Evolutionary conservation across 2,888 invertebrate genomes (phyloP), one percentile per base, ranked within the genome.

Genomic region (Sericinus montela): DNA sequence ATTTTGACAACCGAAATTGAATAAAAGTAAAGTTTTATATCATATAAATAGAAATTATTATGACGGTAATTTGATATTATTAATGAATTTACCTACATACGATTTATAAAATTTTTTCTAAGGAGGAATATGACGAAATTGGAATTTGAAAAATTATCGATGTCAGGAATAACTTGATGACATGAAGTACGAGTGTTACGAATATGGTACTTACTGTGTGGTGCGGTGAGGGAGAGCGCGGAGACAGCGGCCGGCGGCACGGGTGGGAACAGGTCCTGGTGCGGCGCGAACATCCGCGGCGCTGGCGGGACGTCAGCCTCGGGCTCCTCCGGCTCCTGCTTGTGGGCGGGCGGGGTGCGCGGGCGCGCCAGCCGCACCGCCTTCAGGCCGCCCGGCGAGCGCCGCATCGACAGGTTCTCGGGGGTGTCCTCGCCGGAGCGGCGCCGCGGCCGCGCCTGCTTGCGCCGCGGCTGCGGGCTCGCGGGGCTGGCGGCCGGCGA

Each of bases 201-300:
- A n/a, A n/a, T n/a, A n/a, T n/a, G n/a, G n/a, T n/a, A 93, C 92
- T 94, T 87, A 91, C 93, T 93, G 89, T 96, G 95, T 50, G 95
- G 95, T 65, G 95, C 94, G 60, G 95, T 95, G 72, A 96, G 88
- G 32, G 95, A 92, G 59, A 96, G 85, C 49, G 94, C 94, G 52
- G 94, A 92, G 60, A 94, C 91, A 34, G 94, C 92, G 40, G 93
- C 91, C 13, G 85, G 82, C 41, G 85, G 85, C 86, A 94, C 92
- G 49, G 93, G 93, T 56, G 94, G 93, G 85, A 93, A 94, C 77
- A 92, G 91, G 74, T 94, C 85, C 74, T 91, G 91, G 61, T 90
- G 90, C 59, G 88, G 85, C 60, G 82, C 79, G 73, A 86, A 89
- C 79, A 89, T 85, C 55, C 81, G 79, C 55, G 90, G 93, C 55